Percentiles rank a stretch among this genome's conserved stretches.
Conservation (phyloP, 2,113 vertebrate species). For the Cromileptes altivelis region DNA sequence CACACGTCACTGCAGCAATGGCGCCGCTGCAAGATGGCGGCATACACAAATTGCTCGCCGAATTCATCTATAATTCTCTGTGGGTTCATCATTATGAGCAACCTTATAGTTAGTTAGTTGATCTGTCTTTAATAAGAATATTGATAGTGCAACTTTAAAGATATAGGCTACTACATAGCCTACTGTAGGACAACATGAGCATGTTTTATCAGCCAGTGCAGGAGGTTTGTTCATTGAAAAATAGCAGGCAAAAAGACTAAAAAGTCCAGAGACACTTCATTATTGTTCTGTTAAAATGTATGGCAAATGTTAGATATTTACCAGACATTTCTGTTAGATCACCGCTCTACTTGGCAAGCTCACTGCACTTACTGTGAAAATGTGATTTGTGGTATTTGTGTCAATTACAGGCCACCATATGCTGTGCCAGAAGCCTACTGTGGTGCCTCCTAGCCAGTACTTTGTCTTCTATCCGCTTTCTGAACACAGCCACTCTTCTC, state of each 20-base stretch:
- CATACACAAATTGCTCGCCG: too few relatives aligned
- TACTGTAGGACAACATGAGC: background rate
- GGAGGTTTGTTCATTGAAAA: background rate
- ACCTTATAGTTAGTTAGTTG: background rate
- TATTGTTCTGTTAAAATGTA: background rate
- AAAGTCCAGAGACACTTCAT: background rate
- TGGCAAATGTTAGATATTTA: slow-evolving; percentile 12
- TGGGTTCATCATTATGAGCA: background rate
- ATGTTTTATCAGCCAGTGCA: background rate
- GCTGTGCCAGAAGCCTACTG: slow-evolving; percentile 49
- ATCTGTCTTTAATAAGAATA: background rate
- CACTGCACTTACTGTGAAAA: slow-evolving; percentile 20
- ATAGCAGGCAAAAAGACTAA: background rate
- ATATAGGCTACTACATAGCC: background rate
- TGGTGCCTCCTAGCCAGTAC: slow-evolving; percentile 14
- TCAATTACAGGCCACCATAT: slow-evolving; percentile 64
- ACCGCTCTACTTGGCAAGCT: slow-evolving; percentile 19
- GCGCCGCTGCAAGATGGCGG: too few relatives aligned
- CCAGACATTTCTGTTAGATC: background rate
- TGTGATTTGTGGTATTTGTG: slow-evolving; percentile 51
- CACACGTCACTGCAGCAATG: too few relatives aligned
- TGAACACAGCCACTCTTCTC: background rate
- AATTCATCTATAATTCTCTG: background rate
- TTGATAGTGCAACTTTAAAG: background rate
- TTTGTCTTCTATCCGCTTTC: slow-evolving; percentile 20